Evolutionary conservation across 2,888 invertebrate genomes (phyloP).

Genomic region (Seira ritae): DNA sequence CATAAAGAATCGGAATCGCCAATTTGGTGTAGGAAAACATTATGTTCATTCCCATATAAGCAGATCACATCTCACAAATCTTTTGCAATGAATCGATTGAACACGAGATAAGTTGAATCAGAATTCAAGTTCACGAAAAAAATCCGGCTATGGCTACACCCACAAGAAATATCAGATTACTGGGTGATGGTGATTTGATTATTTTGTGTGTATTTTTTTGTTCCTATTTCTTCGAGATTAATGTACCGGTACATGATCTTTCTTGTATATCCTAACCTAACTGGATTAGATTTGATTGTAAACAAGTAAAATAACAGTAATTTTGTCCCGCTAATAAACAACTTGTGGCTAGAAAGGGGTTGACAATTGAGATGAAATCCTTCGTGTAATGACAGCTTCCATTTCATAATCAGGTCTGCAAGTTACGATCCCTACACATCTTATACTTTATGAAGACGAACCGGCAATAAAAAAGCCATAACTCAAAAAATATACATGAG

Average conservation of each 20-base stretch:
- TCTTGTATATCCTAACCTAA: too few relatives aligned
- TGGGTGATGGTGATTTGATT: not conserved
- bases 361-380: conserved; percentile 61
- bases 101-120: conserved; percentile 40
- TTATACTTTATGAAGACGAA: too few relatives aligned
- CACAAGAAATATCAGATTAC: conserved; percentile 29
- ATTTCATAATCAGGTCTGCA: conserved; percentile 38
- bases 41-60: too few relatives aligned
- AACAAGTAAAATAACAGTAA: conserved; percentile 50
- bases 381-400: conserved; percentile 51
- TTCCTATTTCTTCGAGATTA: too few relatives aligned
- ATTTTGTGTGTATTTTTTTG: conserved; percentile 30
- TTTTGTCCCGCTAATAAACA: conserved; percentile 44
- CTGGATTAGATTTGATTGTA: not conserved
- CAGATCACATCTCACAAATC: too few relatives aligned
- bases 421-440: too few relatives aligned
- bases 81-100: too few relatives aligned
- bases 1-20: too few relatives aligned
- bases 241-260: too few relatives aligned
- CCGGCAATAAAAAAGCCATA: conserved; percentile 27
- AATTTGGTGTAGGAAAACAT: too few relatives aligned
- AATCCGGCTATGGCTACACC: conserved; percentile 35
- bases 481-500: conserved; percentile 20
- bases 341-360: conserved; percentile 46
- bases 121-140: conserved; percentile 41